Evolutionary conservation across 2,888 invertebrate genomes (phyloP), one percentile per base, ranked within the genome.

Genomic region (Catocala fraxini): DNA sequence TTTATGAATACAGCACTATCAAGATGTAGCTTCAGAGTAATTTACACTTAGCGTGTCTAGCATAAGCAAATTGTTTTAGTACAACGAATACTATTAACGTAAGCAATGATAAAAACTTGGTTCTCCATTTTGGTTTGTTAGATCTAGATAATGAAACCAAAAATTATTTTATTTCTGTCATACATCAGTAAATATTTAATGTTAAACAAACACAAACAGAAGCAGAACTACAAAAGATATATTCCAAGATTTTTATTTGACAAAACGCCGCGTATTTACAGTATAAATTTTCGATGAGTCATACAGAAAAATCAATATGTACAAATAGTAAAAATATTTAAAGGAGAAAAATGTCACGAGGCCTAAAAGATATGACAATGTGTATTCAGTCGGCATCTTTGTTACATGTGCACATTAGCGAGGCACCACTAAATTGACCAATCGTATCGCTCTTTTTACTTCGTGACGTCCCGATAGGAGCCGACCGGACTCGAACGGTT

Each of bases 391-490:
- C 87, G 86, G 85, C 76, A 59, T 73, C 82, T 85, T 83, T 87
- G 79, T 77, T 77, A 64, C 81, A 75, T 78, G 70, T 74, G 70
- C 71, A 72, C 80, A 87, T 90, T 89, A 90, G 85, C 87, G 77
- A 75, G 77, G 66, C 77, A 67, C 84, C 77, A 82, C 79, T 74
- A 88, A 83, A 79, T 63, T 64, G 71, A 70, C 69, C 69, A 71
- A 83, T 82, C 75, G 76, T 68, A 70, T 71, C 70, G 70, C 55
- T 72, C 70, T 78, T 81, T 84, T 83, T 73, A 70, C 70, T 73
- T 85, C 90, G 90, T 89, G 88, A 89, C 83, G 75, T 65, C 62
- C 67, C 80, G 79, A 82, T 81, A 76, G 34, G 13, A 61, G 52
- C 65, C 65, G 66, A 63, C 63, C 51, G 62, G 34, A 51, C 49